These are phyloP conservation scores for Volucella bombylans DNA, from an alignment of 2,888 invertebrate genomes.

Conservation along the genomic window DNA sequence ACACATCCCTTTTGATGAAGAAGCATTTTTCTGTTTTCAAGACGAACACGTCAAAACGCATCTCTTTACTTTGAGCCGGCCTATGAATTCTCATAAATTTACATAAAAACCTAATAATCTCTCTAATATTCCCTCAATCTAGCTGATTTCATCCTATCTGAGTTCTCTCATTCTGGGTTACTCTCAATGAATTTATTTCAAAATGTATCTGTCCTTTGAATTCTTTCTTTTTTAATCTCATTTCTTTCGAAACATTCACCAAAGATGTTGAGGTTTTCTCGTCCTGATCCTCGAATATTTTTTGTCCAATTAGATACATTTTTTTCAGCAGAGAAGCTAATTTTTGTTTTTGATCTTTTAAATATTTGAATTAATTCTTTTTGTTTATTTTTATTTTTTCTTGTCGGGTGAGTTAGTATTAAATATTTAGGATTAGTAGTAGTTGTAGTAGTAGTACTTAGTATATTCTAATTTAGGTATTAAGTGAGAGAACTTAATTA, in stretches of 20 bases:
- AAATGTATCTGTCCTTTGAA: too few species aligned
- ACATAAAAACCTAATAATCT: conserved; percentile 36
- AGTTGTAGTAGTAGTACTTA: conserved; percentile 27
- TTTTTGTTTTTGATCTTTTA: conserved; percentile 1
- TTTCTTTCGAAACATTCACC: too few species aligned
- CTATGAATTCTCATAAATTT: conserved; percentile 29
- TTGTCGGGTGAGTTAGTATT: conserved; percentile 50
- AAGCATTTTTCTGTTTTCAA: too few species aligned
- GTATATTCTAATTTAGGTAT: conserved; percentile 47
- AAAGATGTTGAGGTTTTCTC: background rate
- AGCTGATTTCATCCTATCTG: background rate
- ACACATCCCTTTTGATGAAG: too few species aligned
- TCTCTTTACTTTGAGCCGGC: conserved; percentile 48
- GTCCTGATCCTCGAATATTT: background rate
- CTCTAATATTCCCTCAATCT: conserved; percentile 3
- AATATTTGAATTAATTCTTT: too few species aligned
- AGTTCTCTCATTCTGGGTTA: too few species aligned
- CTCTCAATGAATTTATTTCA: too few species aligned
- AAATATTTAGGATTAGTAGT: conserved; percentile 44
- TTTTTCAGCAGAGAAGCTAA: conserved; percentile 47
- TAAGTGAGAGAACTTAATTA: conserved; percentile 71
- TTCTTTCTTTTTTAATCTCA: too few species aligned
- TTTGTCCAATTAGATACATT: background rate
- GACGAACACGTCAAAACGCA: conserved; percentile 30
- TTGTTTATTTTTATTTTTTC: too few species aligned